Evolutionary conservation across 2,797 vertebrate genomes (phyloP).

Genomic region (Danio tinwini): DNA sequence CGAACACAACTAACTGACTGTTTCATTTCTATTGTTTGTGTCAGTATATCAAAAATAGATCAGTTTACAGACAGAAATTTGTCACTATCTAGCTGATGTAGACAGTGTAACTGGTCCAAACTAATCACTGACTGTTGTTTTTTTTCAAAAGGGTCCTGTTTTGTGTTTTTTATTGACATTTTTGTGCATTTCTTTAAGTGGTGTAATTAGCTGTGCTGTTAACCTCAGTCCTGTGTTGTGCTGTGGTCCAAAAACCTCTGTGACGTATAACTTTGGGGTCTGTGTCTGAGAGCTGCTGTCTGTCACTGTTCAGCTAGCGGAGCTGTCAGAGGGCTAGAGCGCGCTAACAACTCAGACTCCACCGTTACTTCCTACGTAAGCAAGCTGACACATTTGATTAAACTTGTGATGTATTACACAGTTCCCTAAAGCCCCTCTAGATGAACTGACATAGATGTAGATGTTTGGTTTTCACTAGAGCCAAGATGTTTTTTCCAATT

Average conservation of each 20-base stretch:
- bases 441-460: conserved; percentile 28
- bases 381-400: conserved; percentile 32
- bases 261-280: conserved; percentile 29
- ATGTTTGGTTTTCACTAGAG: conserved; percentile 60
- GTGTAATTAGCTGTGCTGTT: not conserved
- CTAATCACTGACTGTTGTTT: not conserved
- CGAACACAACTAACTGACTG: too few relatives aligned
- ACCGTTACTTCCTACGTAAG: conserved; percentile 1
- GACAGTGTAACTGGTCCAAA: not conserved
- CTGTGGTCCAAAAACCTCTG: conserved; percentile 16
- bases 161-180: not conserved
- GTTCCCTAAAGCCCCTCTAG: conserved; percentile 1
- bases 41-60: too few relatives aligned
- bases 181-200: not conserved
- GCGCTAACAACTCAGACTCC: conserved; percentile 35
- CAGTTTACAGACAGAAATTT: too few relatives aligned
- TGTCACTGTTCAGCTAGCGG: conserved; percentile 31
- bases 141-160: not conserved
- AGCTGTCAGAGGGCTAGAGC: conserved; percentile 35
- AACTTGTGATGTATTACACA: conserved; percentile 32
- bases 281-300: conserved; percentile 34
- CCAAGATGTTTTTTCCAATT: conserved; percentile 58
- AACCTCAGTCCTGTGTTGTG: not conserved
- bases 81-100: too few relatives aligned
- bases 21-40: too few relatives aligned